Evolutionary conservation across 2,113 vertebrate genomes (phyloP).

Genomic region (Cryptotis parvus): DNA sequence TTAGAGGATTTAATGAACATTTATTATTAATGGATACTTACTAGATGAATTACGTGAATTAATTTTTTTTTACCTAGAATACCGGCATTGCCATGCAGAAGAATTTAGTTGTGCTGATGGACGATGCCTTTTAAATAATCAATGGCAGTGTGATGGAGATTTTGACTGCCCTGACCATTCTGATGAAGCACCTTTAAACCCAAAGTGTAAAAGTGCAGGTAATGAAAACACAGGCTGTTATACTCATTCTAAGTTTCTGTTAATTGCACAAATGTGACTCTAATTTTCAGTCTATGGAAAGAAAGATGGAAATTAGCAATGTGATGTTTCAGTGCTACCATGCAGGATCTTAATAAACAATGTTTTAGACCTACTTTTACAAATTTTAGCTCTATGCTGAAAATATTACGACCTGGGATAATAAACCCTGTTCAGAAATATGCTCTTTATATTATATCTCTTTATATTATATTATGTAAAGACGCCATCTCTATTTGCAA

Average conservation of each 20-base stretch:
- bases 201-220: slow-evolving; percentile 95
- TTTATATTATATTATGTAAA: slow-evolving; percentile 13
- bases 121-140: slow-evolving; percentile 94
- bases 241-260: too few species aligned
- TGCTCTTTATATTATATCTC: neutral
- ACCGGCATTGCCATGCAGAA: slow-evolving; percentile 92
- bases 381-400: neutral
- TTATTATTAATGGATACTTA: neutral
- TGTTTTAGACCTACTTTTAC: neutral
- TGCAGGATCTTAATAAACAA: neutral
- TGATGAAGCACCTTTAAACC: slow-evolving; percentile 96
- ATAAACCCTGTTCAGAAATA: neutral
- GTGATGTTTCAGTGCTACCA: neutral
- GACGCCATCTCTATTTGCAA: neutral
- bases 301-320: neutral
- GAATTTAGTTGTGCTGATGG: slow-evolving; percentile 97
- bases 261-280: neutral
- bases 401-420: neutral
- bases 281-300: neutral
- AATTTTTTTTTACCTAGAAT: slow-evolving; percentile 86
- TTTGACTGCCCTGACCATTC: slow-evolving; percentile 97
- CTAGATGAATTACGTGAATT: neutral
- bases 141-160: slow-evolving; percentile 98
- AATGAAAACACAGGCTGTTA: slow-evolving; percentile 1
- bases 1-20: neutral